phyloP scores from a whole-genome alignment of 1,140 invertebrate genomes.

The Brachionus calyciflorus region DNA sequence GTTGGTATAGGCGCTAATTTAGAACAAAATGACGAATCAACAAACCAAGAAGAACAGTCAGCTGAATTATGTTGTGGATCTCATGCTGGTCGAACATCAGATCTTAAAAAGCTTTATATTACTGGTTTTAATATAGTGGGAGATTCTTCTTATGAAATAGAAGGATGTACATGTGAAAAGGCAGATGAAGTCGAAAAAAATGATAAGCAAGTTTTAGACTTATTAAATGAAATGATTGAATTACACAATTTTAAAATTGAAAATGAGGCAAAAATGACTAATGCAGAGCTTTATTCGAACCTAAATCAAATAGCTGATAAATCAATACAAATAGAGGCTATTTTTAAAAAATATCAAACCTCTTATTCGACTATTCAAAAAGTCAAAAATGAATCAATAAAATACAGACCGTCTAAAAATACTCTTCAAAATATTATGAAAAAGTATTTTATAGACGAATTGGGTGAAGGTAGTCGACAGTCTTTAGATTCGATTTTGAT shows the following conservation, averaged over 20 bases:
- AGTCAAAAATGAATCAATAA: constrained; percentile 21
- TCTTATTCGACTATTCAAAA: constrained; percentile 22
- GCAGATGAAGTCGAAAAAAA: not conserved
- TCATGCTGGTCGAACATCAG: constrained; percentile 5
- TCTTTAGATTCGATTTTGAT: not conserved
- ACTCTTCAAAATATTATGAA: not conserved
- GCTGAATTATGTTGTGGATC: constrained; percentile 43
- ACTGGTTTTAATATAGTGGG: constrained; percentile 25
- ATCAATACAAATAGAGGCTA: constrained; percentile 32
- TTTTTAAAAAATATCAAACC: constrained; percentile 1
- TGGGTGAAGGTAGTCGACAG: not conserved
- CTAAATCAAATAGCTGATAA: not conserved
- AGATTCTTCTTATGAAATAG: constrained; percentile 46
- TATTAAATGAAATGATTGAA: constrained; percentile 22
- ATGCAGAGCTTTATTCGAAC: not conserved
- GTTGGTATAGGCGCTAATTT: constrained; percentile 28
- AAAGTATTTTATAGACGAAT: constrained; percentile 12
- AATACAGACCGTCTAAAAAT: constrained; percentile 35
- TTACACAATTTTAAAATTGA: not conserved
- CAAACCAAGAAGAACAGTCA: not conserved
- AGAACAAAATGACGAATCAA: not conserved
- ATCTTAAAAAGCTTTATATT: not conserved
- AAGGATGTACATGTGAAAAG: not conserved
- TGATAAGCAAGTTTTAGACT: not conserved
- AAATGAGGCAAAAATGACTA: constrained; percentile 6